These are phyloP conservation scores for Lamellibrachia luymesi DNA, from an alignment of 1,140 invertebrate species.

Conservation along the genomic window DNA sequence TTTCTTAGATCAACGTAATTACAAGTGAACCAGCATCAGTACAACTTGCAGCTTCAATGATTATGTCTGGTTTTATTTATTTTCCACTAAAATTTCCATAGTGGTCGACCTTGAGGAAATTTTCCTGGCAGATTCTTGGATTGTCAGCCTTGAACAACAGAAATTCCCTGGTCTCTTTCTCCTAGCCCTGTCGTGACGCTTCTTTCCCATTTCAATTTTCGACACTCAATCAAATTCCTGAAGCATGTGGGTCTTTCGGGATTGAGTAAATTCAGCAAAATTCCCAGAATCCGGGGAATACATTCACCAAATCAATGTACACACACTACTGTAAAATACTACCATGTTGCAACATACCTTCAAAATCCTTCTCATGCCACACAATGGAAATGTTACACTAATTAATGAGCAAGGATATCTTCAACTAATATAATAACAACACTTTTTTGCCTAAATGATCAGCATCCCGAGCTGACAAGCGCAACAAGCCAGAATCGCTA, in stretches of 20 bases:
- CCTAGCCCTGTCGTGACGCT: background rate
- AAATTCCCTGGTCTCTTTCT: background rate
- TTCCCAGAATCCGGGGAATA: no score
- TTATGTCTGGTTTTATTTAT: no score
- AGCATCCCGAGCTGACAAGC: no score
- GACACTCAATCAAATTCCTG: background rate
- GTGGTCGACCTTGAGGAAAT: background rate
- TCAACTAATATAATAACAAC: background rate
- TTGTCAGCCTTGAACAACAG: background rate
- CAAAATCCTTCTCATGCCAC: background rate
- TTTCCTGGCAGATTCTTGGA: background rate
- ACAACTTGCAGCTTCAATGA: no score
- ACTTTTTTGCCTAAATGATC: no score
- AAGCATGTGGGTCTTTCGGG: no score
- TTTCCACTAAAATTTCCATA: background rate
- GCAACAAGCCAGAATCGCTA: no score
- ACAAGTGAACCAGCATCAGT: no score
- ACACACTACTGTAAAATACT: background rate
- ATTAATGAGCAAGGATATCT: background rate
- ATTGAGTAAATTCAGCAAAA: no score
- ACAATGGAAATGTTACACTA: background rate
- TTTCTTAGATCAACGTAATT: no score
- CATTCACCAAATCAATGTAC: background rate
- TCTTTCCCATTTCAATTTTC: background rate
- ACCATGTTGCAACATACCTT: background rate